These are phyloP conservation scores for Tuta absoluta DNA, from an alignment of 2,888 invertebrate genomes.

Conservation along the genomic window DNA sequence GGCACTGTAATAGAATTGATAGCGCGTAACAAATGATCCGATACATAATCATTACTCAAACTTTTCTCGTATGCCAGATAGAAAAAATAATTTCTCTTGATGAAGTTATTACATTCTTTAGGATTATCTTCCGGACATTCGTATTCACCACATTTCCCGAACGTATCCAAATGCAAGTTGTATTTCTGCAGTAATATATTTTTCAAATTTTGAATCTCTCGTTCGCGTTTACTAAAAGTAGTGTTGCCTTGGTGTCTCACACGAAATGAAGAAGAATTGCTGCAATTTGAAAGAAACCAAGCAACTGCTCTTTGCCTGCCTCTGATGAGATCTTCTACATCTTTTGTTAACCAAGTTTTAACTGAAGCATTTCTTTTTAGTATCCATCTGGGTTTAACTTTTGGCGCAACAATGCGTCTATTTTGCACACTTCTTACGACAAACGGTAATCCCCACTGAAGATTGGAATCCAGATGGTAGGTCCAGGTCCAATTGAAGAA, in stretches of 20 bases:
- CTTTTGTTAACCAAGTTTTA: constrained; percentile 43
- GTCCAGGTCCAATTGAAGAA: constrained; percentile 74
- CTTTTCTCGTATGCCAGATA: constrained; percentile 60
- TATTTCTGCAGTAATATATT: constrained; percentile 38
- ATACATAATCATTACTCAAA: constrained; percentile 55
- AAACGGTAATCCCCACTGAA: constrained; percentile 58
- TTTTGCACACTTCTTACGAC: constrained; percentile 50
- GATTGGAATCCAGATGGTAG: constrained; percentile 58
- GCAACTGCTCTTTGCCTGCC: constrained; percentile 53
- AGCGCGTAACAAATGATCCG: constrained; percentile 56
- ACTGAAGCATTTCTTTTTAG: constrained; percentile 45
- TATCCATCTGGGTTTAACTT: constrained; percentile 57
- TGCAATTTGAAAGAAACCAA: constrained; percentile 55
- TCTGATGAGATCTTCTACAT: not conserved
- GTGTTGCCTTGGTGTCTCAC: too few relatives aligned
- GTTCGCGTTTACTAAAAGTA: constrained; percentile 42
- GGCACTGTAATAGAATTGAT: constrained; percentile 81
- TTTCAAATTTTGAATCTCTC: constrained; percentile 37
- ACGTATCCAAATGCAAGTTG: constrained; percentile 49
- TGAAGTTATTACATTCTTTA: constrained; percentile 40
- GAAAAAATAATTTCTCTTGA: constrained; percentile 53
- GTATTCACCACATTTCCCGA: constrained; percentile 48
- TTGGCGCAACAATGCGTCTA: constrained; percentile 54
- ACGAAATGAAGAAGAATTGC: too few relatives aligned
- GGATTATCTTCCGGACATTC: constrained; percentile 41